Percentiles rank a stretch among this genome's conserved stretches.
These are phyloP conservation scores for Mus spretus DNA, from an alignment of 2,797 vertebrate genomes.

Conservation along the genomic window DNA sequence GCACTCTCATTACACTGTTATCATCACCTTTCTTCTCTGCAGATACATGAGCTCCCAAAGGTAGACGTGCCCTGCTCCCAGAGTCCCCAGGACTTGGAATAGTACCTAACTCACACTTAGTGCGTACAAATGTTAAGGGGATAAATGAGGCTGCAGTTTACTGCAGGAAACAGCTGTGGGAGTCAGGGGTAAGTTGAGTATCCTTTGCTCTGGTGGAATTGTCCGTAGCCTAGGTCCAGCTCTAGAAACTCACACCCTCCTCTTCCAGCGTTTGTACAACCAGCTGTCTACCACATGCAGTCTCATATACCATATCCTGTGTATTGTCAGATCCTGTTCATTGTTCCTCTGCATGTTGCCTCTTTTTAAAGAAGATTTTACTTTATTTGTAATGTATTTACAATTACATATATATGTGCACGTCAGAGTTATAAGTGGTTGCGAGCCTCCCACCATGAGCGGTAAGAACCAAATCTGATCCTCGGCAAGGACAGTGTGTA, in stretches of 20 bases:
- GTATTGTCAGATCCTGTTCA: neutral
- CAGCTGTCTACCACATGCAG: neutral
- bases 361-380: neutral
- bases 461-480: neutral
- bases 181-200: neutral
- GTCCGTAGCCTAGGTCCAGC: neutral
- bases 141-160: neutral
- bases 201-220: constrained; percentile 1
- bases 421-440: neutral
- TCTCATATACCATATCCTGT: neutral
- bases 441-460: neutral
- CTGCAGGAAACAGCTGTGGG: neutral
- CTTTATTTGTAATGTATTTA: neutral
- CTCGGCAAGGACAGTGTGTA: neutral
- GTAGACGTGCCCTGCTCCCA: neutral
- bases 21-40: neutral
- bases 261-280: neutral
- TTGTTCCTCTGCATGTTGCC: neutral
- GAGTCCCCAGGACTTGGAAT: neutral
- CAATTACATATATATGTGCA: neutral
- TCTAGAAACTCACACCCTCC: neutral
- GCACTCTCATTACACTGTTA: neutral
- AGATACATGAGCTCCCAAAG: neutral
- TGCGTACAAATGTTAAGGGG: neutral
- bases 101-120: neutral